A percentile compares a stretch with the other conserved stretches of the same genome.
These are phyloP conservation scores for Ptychobarbus kaznakovi DNA, from an alignment of 2,797 vertebrate species.

Conservation along the genomic window DNA sequence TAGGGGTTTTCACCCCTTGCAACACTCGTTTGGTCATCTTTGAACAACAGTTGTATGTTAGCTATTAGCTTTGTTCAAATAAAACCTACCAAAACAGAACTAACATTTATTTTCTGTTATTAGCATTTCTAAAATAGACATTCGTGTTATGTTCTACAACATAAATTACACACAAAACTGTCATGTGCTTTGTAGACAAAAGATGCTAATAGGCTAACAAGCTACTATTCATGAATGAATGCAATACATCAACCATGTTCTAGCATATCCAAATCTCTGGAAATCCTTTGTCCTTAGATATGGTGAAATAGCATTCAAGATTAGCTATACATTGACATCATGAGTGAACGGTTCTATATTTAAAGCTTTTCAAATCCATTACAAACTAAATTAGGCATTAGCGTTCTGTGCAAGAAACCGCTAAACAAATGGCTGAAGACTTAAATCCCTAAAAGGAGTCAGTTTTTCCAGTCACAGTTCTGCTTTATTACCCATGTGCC, in stretches of 20 bases:
- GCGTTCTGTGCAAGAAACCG: background rate
- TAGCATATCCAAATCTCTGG: background rate
- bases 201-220: background rate
- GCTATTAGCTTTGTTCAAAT: background rate
- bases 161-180: background rate
- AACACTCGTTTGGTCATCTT: background rate
- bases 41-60: background rate
- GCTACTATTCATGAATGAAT: background rate
- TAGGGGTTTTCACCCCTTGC: background rate
- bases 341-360: background rate
- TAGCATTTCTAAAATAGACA: background rate
- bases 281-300: background rate
- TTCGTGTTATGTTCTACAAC: background rate
- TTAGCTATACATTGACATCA: background rate
- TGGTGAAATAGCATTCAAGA: background rate
- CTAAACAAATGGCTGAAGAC: background rate
- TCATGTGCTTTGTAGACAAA: background rate
- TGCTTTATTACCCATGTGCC: slow-evolving; percentile 1
- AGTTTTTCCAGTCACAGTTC: slow-evolving; percentile 3
- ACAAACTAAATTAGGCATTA: background rate
- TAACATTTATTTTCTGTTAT: background rate
- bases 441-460: background rate
- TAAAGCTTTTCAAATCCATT: background rate
- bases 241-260: background rate
- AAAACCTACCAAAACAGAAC: background rate